phyloP scores from a whole-genome alignment of 1,140 invertebrate species.

The Cotesia vestalis region DNA sequence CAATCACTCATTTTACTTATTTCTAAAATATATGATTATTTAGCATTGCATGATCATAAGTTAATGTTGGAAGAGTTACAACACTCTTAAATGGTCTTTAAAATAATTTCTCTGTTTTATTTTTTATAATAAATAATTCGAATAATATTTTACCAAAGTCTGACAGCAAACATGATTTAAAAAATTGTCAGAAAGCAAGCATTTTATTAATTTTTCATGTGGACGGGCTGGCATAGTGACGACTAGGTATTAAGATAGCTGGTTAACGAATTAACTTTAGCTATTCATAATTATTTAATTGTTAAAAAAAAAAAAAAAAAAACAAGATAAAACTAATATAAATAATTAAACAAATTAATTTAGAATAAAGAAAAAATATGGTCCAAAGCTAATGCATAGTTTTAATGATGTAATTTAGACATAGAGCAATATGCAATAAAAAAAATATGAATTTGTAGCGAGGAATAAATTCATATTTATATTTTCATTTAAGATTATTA shows the following conservation, averaged over 20 bases:
- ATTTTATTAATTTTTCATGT: slow-evolving; percentile 32
- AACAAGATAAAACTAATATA: slow-evolving; percentile 22
- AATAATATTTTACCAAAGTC: too few relatives aligned
- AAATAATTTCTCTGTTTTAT: too few relatives aligned
- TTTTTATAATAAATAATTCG: too few relatives aligned
- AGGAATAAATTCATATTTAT: slow-evolving; percentile 38
- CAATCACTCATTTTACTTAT: too few relatives aligned
- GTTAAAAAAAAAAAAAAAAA: slow-evolving; percentile 15
- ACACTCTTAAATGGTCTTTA: too few relatives aligned
- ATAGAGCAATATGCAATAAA: slow-evolving; percentile 15
- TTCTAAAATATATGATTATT: too few relatives aligned
- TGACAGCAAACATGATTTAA: too few relatives aligned
- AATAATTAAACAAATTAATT: too few relatives aligned
- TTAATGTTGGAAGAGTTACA: too few relatives aligned
- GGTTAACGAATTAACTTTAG: slow-evolving; percentile 45
- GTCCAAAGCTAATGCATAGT: slow-evolving; percentile 35
- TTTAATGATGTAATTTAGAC: slow-evolving; percentile 21
- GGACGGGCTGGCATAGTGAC: slow-evolving; percentile 61
- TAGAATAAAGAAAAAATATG: slow-evolving; percentile 13
- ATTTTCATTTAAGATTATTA: too few relatives aligned
- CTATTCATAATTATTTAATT: slow-evolving; percentile 2
- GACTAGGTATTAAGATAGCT: slow-evolving; percentile 59
- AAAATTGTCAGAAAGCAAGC: not conserved
- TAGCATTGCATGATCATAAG: too few relatives aligned
- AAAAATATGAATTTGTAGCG: slow-evolving; percentile 30